phyloP scores from a whole-genome alignment of 2,888 invertebrate genomes.

The Ophion slaviceki region DNA sequence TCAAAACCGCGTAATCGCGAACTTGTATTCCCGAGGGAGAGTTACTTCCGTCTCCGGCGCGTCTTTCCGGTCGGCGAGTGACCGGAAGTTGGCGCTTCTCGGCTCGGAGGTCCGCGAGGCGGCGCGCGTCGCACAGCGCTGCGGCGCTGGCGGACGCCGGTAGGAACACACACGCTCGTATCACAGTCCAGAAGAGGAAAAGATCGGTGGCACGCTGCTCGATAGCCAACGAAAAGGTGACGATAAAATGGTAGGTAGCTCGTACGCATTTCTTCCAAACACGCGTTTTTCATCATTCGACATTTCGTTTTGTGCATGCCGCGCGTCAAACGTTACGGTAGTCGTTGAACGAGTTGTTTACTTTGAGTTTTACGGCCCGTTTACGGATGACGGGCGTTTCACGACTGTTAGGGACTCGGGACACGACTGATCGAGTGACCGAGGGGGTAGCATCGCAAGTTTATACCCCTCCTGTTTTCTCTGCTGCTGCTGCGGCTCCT shows the following conservation, averaged over 20 bases:
- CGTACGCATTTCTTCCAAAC: not conserved
- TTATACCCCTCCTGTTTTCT: slow-evolving; percentile 79
- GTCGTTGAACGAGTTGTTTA: slow-evolving; percentile 53
- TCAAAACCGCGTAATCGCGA: too few relatives aligned
- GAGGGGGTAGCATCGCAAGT: slow-evolving; percentile 82
- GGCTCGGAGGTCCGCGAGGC: slow-evolving; percentile 8
- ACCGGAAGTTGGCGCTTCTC: slow-evolving; percentile 8
- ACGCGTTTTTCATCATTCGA: not conserved
- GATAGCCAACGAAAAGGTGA: too few relatives aligned
- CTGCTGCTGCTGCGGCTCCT: slow-evolving; percentile 72
- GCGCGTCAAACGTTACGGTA: too few relatives aligned
- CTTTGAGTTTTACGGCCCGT: slow-evolving; percentile 41
- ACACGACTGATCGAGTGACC: slow-evolving; percentile 83
- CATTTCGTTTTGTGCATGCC: not conserved
- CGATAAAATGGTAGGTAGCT: not conserved
- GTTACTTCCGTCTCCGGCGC: slow-evolving; percentile 24
- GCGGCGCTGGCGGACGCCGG: slow-evolving; percentile 39
- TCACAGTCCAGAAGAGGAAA: slow-evolving; percentile 1
- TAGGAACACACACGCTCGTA: slow-evolving; percentile 27
- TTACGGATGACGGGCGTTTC: slow-evolving; percentile 71
- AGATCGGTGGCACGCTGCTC: not conserved
- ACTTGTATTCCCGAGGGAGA: not conserved
- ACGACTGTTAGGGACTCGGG: slow-evolving; percentile 79
- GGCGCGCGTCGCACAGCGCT: slow-evolving; percentile 28
- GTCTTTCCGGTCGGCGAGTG: slow-evolving; percentile 27